A percentile compares a stretch with the other conserved stretches of the same genome.
Conservation (phyloP, 1,140 invertebrate genomes). For the Charaxes varanes region DNA sequence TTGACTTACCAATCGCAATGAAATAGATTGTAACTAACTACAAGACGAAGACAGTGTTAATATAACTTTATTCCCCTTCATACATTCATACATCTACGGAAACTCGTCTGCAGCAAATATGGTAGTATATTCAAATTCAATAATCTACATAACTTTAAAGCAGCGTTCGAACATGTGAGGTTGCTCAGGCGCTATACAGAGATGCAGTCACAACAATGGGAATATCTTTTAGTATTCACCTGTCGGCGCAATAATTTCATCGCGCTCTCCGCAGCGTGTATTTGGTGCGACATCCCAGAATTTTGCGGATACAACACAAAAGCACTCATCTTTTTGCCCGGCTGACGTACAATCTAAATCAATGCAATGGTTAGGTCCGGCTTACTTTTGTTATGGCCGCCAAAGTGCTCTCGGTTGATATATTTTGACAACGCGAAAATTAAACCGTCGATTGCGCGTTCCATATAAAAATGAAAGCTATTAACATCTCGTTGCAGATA, state of each 20-base stretch:
- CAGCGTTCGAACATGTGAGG: background rate
- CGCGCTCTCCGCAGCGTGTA: constrained; percentile 37
- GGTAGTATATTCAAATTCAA: constrained; percentile 4
- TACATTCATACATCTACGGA: too few species aligned
- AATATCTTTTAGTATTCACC: constrained; percentile 57
- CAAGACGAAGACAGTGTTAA: too few species aligned
- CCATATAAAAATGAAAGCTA: constrained; percentile 48
- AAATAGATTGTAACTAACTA: too few species aligned
- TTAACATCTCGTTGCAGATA: too few species aligned
- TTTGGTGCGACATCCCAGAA: constrained; percentile 47
- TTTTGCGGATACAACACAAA: constrained; percentile 58
- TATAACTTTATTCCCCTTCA: too few species aligned
- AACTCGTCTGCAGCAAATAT: too few species aligned
- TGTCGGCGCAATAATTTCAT: constrained; percentile 40
- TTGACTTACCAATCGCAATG: too few species aligned
- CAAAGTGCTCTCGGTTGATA: constrained; percentile 29
- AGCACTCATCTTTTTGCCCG: constrained; percentile 51
- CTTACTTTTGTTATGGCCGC: constrained; percentile 63
- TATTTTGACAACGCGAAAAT: constrained; percentile 37
- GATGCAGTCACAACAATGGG: constrained; percentile 34
- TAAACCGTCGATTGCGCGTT: constrained; percentile 31
- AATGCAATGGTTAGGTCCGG: constrained; percentile 65
- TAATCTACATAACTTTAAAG: background rate
- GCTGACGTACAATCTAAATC: constrained; percentile 62
- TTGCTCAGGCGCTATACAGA: constrained; percentile 3